A percentile compares a stretch with the other conserved stretches of the same genome.
Evolutionary conservation across 2,113 vertebrate species (phyloP).

Genomic region (Malurus cyaneus): DNA sequence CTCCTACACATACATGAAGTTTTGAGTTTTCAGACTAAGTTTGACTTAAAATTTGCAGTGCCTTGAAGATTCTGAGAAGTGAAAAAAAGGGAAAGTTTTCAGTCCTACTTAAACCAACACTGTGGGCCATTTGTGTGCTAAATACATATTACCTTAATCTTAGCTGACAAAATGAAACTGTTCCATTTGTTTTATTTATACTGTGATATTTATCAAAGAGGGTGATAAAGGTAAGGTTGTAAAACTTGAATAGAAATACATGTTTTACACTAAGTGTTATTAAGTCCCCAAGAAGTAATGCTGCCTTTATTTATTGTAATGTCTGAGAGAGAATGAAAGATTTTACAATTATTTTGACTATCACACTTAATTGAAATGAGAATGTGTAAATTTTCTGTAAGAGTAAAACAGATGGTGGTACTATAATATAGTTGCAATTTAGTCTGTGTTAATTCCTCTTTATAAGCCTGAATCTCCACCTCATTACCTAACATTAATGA

Average conservation of each 20-base stretch:
- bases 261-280: slow-evolving; percentile 15
- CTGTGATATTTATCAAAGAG: background rate
- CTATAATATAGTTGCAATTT: slow-evolving; percentile 37
- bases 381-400: slow-evolving; percentile 34
- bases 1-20: background rate
- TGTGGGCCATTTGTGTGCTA: background rate
- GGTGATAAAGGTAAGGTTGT: background rate
- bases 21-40: background rate
- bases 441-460: slow-evolving; percentile 59
- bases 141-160: background rate
- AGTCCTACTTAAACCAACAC: background rate
- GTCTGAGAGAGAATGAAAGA: slow-evolving; percentile 26
- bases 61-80: background rate
- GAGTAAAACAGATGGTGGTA: slow-evolving; percentile 51
- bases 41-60: background rate
- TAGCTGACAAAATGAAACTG: background rate
- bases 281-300: slow-evolving; percentile 16
- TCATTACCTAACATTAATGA: slow-evolving; percentile 71
- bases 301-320: slow-evolving; percentile 40
- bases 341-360: slow-evolving; percentile 61
- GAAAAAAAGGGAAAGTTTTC: background rate
- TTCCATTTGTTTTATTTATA: slow-evolving; percentile 15
- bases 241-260: background rate
- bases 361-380: slow-evolving; percentile 59
- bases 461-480: slow-evolving; percentile 56